Percentiles rank a stretch among this genome's conserved stretches.
These are phyloP conservation scores for Rhopalosiphum nymphaeae DNA, from an alignment of 2,888 invertebrate species.

Conservation along the genomic window DNA sequence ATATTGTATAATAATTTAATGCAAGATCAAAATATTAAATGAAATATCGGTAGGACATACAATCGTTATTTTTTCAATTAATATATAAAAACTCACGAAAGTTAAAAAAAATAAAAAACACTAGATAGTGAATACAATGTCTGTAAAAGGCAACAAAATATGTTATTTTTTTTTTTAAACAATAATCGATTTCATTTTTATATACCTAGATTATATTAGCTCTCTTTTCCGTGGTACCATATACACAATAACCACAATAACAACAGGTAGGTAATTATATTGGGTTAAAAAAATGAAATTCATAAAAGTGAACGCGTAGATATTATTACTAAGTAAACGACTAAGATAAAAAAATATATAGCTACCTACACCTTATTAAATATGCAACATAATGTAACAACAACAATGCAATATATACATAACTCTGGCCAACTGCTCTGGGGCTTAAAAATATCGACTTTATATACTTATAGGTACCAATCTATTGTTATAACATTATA, in stretches of 20 bases:
- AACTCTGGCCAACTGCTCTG: background rate
- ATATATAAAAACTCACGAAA: background rate
- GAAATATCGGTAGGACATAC: background rate
- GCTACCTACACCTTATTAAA: background rate
- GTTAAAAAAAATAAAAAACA: background rate
- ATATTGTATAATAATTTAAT: background rate
- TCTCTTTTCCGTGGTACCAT: background rate
- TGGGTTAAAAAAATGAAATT: background rate
- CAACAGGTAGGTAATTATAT: background rate
- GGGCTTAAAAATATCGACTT: background rate
- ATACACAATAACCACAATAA: background rate
- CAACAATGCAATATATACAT: background rate
- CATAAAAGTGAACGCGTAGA: conserved; percentile 11
- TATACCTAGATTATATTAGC: background rate
- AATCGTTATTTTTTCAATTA: background rate
- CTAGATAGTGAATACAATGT: background rate
- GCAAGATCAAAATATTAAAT: background rate
- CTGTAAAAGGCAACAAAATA: background rate
- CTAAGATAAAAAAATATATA: background rate
- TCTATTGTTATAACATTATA: background rate
- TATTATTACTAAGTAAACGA: background rate
- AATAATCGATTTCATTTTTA: background rate
- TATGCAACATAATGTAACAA: background rate
- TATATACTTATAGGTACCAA: background rate
- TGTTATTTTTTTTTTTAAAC: background rate